Evolutionary conservation across 1,140 invertebrate species (phyloP).

Genomic region (Apocrypta bakeri): DNA sequence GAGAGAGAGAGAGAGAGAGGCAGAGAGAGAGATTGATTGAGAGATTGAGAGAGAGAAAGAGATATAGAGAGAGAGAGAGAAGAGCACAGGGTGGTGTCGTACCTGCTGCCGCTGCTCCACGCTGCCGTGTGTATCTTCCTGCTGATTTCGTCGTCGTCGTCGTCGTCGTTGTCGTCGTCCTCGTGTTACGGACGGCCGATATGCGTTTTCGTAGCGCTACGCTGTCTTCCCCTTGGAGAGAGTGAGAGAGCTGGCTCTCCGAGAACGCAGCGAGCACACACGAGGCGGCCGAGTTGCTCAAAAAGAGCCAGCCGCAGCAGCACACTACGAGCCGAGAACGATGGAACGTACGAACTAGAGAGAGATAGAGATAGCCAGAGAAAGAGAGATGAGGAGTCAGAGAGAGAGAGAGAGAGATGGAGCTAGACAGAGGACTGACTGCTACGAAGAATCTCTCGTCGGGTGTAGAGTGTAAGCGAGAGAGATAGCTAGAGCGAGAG

Average conservation of each 20-base stretch:
- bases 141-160: background rate
- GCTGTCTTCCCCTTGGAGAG: background rate
- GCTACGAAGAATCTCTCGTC: background rate
- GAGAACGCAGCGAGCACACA: constrained; percentile 30
- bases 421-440: background rate
- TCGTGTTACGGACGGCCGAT: background rate
- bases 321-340: constrained; percentile 20
- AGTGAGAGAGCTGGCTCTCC: background rate
- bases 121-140: background rate
- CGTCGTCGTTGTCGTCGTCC: background rate
- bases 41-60: background rate
- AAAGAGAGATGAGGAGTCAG: constrained; percentile 8
- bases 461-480: background rate
- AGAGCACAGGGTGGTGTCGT: background rate
- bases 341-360: constrained; percentile 38
- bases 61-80: background rate
- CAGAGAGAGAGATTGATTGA: background rate
- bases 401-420: background rate
- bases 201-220: background rate
- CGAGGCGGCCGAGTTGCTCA: constrained; percentile 36
- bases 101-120: constrained; percentile 9
- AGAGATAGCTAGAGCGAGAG: background rate
- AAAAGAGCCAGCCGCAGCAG: constrained; percentile 20
- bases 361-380: constrained; percentile 14
- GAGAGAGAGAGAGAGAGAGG: background rate